Evolutionary conservation across 1,140 invertebrate species (phyloP), one percentile per base, ranked within the genome.

Genomic region (Acromyrmex echinatior): DNA sequence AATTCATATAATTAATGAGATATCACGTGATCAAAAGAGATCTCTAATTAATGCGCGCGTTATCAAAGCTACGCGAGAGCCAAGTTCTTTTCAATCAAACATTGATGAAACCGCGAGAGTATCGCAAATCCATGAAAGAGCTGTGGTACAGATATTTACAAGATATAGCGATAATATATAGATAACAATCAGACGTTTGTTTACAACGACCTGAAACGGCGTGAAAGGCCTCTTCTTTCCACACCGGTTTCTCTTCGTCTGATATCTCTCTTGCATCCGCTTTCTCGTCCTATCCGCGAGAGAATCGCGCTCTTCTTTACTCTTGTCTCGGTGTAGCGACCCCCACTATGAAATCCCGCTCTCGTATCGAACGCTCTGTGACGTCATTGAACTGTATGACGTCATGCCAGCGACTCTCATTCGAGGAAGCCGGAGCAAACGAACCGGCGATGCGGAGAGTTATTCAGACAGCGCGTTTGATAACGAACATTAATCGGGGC

Each of bases 381-480:
- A 94, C 94, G 94, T 94, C 94, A 94, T 89, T 92, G 90, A 93
- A 92, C 87, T 90, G 88, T 76, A 90, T 94, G 94, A 94, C 94
- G 94, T 94, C 93, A 92, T 81, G 62, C 39, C 90, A 92, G 92
- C 10, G 91, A 86, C 80, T 78, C 92, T 92, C 93, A 92, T 77
- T 68, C 77, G 6, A 21, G 35, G 49, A 10, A 28, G 31, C 45
- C 76, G 84, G 10, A 16, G 16, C 14, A 10, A 0, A n/a, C 21
- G 4, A 49, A 49, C n/a, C 49, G 18, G 7, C 25, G 25, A 49
- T 25, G 3, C 21, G 35, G 12, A 7, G 14, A 53, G 28, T 58
- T 39, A n/a, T 14, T 9, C 49, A 3, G 63, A 6, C 25, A 0
- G 7, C 39, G 3, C 14, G 25, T 62, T 62, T 39, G 70, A 62